Base-by-base conservation (phyloP, 2,888 invertebrate genomes). In the Abrostola tripartita region DNA sequence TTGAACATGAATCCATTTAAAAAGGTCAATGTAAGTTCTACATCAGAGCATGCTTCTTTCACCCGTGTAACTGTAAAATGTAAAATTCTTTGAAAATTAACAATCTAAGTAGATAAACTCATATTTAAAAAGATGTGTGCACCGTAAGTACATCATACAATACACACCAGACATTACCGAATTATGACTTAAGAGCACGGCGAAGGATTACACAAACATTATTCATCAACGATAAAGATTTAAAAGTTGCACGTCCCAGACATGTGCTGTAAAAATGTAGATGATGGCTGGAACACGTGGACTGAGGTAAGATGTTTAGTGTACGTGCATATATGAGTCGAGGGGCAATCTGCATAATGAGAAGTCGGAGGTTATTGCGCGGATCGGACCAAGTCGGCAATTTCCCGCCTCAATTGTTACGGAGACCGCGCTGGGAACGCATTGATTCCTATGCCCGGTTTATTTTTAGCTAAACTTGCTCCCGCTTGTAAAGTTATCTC, bases 311-410 rank as follows among this genome's bases (percentile, higher is more conserved):
- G 89, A 88, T 85, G 88, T 86, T 88, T 88, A 89, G 89, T 88
- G 84, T 88, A 88, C 82, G 76, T 88, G 87, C 91, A 89, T 84
- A 87, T 85, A 87, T 83, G 89, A 85, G 86, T 82, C 84, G 87
- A 82, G 83, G 76, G 84, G 89, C 88, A 91, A 93, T 94, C 90
- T 93, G 88, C 93, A 93, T 93, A 93, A 93, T 93, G 89, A 92
- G 89, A 86, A 89, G 89, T 87, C 89, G 81, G 86, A 83, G 90
- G 90, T 90, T 92, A 92, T 92, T 88, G 91, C 88, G 87, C 86
- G 88, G 84, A 89, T 87, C 89, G 89, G 88, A 85, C 88, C 88
- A 84, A 86, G 86, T 85, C 85, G 86, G 90, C 92, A 90, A 92
- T 92, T 92, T 92, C 89, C 88, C 87, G 86, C 81, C 87, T 86